Conservation (phyloP, 2,113 vertebrate genomes). For the Spheniscus mendiculus region DNA sequence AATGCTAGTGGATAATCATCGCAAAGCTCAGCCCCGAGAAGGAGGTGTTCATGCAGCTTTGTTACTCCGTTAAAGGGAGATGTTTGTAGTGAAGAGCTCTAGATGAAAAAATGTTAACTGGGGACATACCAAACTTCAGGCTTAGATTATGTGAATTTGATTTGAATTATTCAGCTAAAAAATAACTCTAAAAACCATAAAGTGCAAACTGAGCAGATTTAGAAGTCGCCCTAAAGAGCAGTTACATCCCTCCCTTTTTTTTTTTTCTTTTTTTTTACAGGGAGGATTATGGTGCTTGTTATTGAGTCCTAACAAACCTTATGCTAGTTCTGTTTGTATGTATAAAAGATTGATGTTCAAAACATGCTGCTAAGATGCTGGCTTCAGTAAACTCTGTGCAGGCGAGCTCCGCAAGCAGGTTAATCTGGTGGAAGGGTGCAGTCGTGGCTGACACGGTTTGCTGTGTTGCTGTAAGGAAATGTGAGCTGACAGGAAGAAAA, state of each 20-base stretch:
- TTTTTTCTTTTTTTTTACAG: no score
- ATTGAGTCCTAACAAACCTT: not conserved
- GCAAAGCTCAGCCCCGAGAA: not conserved
- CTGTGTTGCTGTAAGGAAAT: not conserved
- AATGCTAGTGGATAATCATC: not conserved
- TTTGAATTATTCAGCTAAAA: not conserved
- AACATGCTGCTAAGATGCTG: not conserved
- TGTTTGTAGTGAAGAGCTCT: not conserved
- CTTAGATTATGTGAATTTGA: not conserved
- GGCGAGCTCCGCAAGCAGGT: not conserved
- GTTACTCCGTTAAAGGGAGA: rapidly evolving
- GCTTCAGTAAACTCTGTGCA: not conserved
- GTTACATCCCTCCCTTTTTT: not conserved
- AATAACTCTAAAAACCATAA: not conserved
- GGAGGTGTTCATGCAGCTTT: rapidly evolving
- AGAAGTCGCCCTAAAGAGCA: not conserved
- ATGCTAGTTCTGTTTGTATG: not conserved
- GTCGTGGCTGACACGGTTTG: rapidly evolving
- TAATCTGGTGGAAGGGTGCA: not conserved
- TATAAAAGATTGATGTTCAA: not conserved
- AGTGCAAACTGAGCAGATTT: not conserved
- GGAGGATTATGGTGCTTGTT: not conserved
- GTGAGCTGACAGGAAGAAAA: not conserved
- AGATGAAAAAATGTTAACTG: not conserved
- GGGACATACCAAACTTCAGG: not conserved